Percentiles rank a stretch among this genome's conserved stretches.
phyloP scores from a whole-genome alignment of 2,113 vertebrate species.

The Tachuris rubrigastra region DNA sequence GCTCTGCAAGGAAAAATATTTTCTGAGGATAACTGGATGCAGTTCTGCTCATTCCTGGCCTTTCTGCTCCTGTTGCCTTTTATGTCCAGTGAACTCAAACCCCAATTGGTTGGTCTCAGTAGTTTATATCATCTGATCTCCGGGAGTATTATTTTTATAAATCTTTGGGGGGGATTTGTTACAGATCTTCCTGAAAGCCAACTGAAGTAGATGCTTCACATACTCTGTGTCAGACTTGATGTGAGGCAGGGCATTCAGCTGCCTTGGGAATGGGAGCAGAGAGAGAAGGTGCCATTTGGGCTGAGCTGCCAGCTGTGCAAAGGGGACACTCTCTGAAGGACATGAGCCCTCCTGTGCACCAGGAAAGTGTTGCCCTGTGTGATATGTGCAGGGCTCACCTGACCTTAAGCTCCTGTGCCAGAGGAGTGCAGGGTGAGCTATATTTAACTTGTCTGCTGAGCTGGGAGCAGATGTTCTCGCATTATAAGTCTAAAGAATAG shows the following conservation, averaged over 20 bases:
- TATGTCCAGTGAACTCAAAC: background rate
- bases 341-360: background rate
- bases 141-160: background rate
- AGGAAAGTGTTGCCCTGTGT: background rate
- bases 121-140: background rate
- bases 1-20: background rate
- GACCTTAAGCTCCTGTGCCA: constrained; percentile 53
- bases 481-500: constrained; percentile 16
- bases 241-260: background rate
- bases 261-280: background rate
- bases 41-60: background rate
- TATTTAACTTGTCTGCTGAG: constrained; percentile 54
- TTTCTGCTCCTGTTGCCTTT: constrained; percentile 3
- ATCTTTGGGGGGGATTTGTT: background rate
- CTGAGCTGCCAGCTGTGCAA: background rate
- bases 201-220: background rate
- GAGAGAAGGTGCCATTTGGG: background rate
- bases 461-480: background rate
- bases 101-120: background rate
- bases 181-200: background rate
- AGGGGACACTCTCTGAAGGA: background rate
- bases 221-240: background rate
- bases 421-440: constrained; percentile 14
- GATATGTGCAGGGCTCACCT: constrained; percentile 30
- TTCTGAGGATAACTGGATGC: background rate